Base-by-base conservation (phyloP, 2,888 invertebrate genomes). In the Perizoma affinitatum region DNA sequence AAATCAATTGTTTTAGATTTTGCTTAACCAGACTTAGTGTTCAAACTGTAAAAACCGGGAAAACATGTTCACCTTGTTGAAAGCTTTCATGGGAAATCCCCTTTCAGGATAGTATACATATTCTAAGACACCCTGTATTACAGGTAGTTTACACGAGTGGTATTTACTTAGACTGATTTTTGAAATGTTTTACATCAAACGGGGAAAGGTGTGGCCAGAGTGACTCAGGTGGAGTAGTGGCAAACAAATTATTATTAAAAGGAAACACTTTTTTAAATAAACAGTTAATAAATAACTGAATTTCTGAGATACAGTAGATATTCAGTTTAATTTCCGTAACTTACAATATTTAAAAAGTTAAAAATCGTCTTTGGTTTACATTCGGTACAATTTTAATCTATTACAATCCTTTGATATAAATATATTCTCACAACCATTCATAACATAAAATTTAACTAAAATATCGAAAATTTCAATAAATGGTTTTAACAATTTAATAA, bases 401-500 rank as follows among this genome's bases (percentile, higher is more conserved):
- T 61, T 68, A 70, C 66, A 72, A 63, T 68, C 65, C 43, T 62
- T 67, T 62, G 62, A 63, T 65, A 64, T 63, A 57, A 69, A 65
- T 62, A 65, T 63, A 66, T 68, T 68, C 70, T 73, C 73, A 73
- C 73, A 73, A 73, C 73, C 73, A 70, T 73, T 71, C 69, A 68
- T 63, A 73, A 71, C 66, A 48, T 64, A 70, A 65, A 65, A 52
- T 60, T 50, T n/a, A 66, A 68, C 48, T 54, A 59, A 62, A 62
- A 54, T 56, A 59, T 54, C 53, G 46, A 63, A 59, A 61, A 51
- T 52, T 58, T 63, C 52, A 64, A 68, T 69, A 60, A 63, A 73
- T 67, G 68, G 68, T 73, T 62, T 68, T 73, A 75, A 79, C 73
- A 78, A 74, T 72, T 69, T 66, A 73, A 50, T 72, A 68, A 72